Percentiles rank a stretch among this genome's conserved stretches.
Evolutionary conservation across 1,140 invertebrate genomes (phyloP).

Genomic region (Hetaerina americana): DNA sequence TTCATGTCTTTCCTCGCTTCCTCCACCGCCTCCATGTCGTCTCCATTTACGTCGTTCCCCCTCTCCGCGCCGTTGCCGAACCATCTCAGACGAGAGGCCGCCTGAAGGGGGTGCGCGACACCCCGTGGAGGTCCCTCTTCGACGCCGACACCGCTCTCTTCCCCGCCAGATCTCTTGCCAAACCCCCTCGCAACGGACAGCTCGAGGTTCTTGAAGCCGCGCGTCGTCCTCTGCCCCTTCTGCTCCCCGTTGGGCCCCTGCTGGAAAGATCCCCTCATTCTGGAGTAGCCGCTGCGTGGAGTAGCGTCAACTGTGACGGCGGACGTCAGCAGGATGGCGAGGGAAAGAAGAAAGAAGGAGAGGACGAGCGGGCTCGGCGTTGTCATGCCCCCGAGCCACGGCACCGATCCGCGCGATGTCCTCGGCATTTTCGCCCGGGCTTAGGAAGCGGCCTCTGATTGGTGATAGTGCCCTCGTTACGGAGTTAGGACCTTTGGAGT

Average conservation of each 20-base stretch:
- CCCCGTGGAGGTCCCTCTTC: neutral
- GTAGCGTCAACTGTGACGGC: neutral
- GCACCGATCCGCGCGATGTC: neutral
- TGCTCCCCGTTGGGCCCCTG: neutral
- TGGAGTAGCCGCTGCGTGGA: neutral
- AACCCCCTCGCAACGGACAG: conserved; percentile 41
- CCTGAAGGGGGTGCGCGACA: no score
- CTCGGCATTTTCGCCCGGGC: neutral
- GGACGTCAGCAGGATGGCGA: neutral
- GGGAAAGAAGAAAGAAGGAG: neutral
- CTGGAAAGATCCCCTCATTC: neutral
- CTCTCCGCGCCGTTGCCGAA: neutral
- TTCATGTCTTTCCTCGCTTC: neutral
- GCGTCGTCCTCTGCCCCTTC: conserved; percentile 25
- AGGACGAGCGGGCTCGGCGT: neutral
- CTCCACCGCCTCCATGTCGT: neutral
- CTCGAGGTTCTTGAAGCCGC: conserved; percentile 41
- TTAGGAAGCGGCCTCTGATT: no score
- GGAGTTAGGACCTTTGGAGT: no score
- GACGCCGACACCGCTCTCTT: neutral
- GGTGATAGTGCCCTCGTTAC: no score
- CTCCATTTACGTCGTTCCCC: neutral
- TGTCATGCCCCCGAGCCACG: neutral
- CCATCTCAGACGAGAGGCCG: neutral
- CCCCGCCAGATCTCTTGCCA: conserved; percentile 28